Conservation (phyloP, 2,113 vertebrate genomes). For the Catharus minimus region DNA sequence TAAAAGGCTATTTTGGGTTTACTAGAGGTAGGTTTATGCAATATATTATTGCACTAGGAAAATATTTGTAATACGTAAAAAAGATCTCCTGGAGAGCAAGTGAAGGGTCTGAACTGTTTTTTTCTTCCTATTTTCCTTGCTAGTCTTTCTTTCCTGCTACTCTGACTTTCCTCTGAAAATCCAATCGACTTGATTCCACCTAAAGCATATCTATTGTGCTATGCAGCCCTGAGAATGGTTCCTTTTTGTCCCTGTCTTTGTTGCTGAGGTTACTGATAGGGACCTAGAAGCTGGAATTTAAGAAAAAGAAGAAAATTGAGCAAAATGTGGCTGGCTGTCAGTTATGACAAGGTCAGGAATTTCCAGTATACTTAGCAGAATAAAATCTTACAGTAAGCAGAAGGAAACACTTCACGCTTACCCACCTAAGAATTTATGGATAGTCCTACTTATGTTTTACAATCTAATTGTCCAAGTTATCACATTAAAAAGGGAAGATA, state of each 20-base stretch:
- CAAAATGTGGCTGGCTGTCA: neutral
- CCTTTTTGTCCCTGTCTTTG: neutral
- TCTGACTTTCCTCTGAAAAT: neutral
- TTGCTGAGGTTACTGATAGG: neutral
- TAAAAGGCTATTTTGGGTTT: neutral
- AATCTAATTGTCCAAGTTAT: neutral
- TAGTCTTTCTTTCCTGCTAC: neutral
- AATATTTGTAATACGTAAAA: neutral
- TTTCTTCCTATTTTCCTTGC: neutral
- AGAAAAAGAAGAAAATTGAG: neutral
- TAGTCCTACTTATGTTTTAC: neutral
- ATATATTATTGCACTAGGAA: neutral
- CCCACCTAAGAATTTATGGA: neutral
- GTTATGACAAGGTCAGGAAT: neutral
- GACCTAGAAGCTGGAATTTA: neutral
- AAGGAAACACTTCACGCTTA: accelerated
- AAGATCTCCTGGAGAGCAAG: neutral
- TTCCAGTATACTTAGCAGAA: neutral
- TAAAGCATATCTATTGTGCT: neutral
- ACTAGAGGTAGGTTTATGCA: neutral
- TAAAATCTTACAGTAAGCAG: neutral
- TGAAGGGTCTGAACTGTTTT: neutral
- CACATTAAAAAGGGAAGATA: neutral
- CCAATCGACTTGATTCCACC: neutral
- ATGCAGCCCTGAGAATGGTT: neutral